Evolutionary conservation across 2,797 vertebrate genomes (phyloP), one percentile per base, ranked within the genome.

Genomic region (Lacerta viridis): DNA sequence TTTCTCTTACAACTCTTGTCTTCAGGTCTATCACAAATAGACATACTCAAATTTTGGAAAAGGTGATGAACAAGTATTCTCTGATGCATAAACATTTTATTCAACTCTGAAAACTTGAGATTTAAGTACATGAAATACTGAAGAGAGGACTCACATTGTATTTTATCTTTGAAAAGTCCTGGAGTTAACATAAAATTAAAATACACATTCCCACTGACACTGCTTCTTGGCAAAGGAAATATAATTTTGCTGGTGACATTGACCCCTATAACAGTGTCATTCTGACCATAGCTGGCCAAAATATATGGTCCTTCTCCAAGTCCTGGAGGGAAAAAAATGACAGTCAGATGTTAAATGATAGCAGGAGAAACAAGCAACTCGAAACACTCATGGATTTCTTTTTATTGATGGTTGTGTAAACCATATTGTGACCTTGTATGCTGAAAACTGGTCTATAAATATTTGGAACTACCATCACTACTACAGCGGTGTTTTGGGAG

Each of bases 181-280:
- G 97, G 97, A 81, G 98, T 99, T 94, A 99, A 97, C 99, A 99
- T 99, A 95, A 99, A 99, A 97, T 98, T 99, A 95, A 99, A 99
- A 93, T 98, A 96, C 55, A 98, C 93, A 84, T 97, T 97, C 84
- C 96, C 95, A 17, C 96, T 95, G 23, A 95, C 89, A 91, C 96
- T 95, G 2, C 92, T 96, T 97, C 96, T 98, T 87, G 97, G 95
- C 87, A 99, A 95, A 86, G 98, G 98, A 96, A 99, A 98, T 92
- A 99, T 96, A 25, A 94, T 97, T 93, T 97, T 98, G 90, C 97
- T 99, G 90, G 97, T 98, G 89, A 98, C 92, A 90, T 99, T 99
- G 91, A 97, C 98, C 91, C 98, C 99, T 90, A 99, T 97, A 96
- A 99, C 96, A 55, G 98, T 98, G 91, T 98, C 97, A 89, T 97